Conservation (phyloP, 92 coral and sea anemone species). For the Palythoa heliodiscus region DNA sequence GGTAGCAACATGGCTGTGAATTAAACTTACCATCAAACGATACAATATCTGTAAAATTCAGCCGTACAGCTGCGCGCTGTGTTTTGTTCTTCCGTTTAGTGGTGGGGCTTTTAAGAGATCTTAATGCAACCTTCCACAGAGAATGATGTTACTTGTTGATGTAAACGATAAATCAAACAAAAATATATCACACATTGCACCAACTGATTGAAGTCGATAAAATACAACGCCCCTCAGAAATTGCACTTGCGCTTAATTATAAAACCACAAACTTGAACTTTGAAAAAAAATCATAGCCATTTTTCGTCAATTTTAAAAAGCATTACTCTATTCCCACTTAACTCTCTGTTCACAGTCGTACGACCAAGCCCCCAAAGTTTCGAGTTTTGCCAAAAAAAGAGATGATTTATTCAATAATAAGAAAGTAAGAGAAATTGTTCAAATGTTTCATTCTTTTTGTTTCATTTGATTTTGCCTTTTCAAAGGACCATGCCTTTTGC, state of each 20-base stretch:
- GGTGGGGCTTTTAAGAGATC: slow-evolving; percentile 11
- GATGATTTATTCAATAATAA: too few species aligned
- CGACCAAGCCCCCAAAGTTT: too few species aligned
- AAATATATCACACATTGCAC: slow-evolving; percentile 1
- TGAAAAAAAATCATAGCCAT: background rate
- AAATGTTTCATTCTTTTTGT: too few species aligned
- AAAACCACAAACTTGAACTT: slow-evolving; percentile 15
- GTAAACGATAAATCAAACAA: slow-evolving; percentile 17
- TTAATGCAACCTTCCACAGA: slow-evolving; percentile 1
- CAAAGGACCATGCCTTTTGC: too few species aligned
- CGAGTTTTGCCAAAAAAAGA: too few species aligned
- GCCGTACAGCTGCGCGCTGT: slow-evolving; percentile 34
- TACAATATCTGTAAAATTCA: slow-evolving; percentile 16
- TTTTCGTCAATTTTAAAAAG: slow-evolving; percentile 6
- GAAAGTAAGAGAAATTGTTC: too few species aligned
- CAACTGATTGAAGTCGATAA: background rate
- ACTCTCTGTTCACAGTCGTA: too few species aligned
- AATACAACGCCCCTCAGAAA: background rate
- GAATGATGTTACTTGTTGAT: slow-evolving; percentile 25
- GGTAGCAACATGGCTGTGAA: background rate
- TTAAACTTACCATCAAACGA: background rate
- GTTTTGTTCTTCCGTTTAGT: slow-evolving; percentile 17
- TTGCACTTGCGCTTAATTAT: background rate
- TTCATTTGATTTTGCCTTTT: too few species aligned
- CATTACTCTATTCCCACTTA: too few species aligned